phyloP scores from a whole-genome alignment of 2,113 vertebrate species.

The Microtus ochrogaster region DNA sequence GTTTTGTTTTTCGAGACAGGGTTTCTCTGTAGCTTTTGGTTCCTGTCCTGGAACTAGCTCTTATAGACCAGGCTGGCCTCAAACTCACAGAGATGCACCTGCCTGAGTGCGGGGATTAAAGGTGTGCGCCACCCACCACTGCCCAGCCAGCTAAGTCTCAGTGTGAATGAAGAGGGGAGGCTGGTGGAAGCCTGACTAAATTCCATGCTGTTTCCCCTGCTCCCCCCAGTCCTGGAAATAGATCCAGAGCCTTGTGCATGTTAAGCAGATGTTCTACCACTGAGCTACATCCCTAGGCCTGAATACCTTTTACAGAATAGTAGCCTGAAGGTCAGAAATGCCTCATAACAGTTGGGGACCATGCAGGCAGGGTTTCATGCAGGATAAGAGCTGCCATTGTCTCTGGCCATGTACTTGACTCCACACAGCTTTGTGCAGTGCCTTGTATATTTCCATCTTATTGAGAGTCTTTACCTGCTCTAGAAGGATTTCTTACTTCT shows the following conservation, averaged over 20 bases:
- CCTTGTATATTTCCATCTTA: background rate
- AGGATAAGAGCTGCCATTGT: background rate
- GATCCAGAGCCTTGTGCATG: background rate
- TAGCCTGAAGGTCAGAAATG: background rate
- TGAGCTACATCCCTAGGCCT: background rate
- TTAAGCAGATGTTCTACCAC: background rate
- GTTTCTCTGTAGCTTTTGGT: too few relatives aligned
- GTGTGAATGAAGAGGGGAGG: background rate
- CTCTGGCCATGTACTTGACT: background rate
- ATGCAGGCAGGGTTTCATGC: background rate
- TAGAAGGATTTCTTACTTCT: background rate
- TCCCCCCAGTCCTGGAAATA: background rate
- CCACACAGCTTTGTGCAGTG: background rate
- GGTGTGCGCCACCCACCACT: too few relatives aligned
- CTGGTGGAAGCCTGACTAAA: background rate
- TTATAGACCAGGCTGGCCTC: too few relatives aligned
- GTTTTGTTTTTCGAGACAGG: too few relatives aligned
- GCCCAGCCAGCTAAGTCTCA: too few relatives aligned
- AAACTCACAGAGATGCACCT: too few relatives aligned
- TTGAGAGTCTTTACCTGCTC: background rate
- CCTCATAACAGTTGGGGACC: rapidly evolving
- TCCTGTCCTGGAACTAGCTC: too few relatives aligned
- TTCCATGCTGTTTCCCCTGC: background rate
- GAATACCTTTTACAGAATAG: background rate
- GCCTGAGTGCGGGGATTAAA: too few relatives aligned